Percentiles rank a stretch among this genome's conserved stretches.
Evolutionary conservation across 1,140 invertebrate genomes (phyloP).

Genomic region (Apis florea): DNA sequence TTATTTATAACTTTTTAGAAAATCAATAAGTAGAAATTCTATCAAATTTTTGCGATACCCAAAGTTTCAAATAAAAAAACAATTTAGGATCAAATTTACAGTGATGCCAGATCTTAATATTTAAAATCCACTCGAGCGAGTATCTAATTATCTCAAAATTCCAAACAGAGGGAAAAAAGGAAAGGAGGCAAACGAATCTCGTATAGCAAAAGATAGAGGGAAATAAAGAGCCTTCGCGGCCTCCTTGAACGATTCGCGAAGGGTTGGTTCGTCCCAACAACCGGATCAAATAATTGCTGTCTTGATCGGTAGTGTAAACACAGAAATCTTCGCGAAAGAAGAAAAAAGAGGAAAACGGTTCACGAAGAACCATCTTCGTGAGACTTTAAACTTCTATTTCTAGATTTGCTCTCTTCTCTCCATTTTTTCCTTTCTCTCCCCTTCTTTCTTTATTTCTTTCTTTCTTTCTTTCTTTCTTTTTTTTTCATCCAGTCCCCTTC

Average conservation of each 20-base stretch:
- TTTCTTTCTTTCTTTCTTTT: not conserved
- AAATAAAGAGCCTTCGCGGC: not conserved
- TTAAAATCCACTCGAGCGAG: conserved; percentile 27
- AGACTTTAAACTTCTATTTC: conserved; percentile 45
- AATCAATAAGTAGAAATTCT: not conserved
- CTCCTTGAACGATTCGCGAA: conserved; percentile 8
- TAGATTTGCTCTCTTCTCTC: conserved; percentile 21
- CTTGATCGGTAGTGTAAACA: conserved; percentile 65
- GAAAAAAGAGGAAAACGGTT: conserved; percentile 8
- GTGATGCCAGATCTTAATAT: conserved; percentile 6
- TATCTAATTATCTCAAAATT: conserved; percentile 26
- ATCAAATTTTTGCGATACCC: not conserved
- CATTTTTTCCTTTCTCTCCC: not conserved
- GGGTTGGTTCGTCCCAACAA: conserved; percentile 28
- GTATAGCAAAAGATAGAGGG: not conserved
- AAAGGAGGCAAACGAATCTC: not conserved
- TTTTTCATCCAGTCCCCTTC: conserved; percentile 14
- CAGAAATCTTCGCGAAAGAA: not conserved
- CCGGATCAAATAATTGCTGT: conserved; percentile 70
- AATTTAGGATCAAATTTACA: not conserved
- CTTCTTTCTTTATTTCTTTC: not conserved
- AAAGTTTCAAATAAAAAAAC: not conserved
- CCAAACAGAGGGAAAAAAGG: not conserved
- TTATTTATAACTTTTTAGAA: not conserved
- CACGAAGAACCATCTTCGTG: conserved; percentile 31